Conservation (phyloP, 2,113 vertebrate species). For the Gracilinanus agilis region DNA sequence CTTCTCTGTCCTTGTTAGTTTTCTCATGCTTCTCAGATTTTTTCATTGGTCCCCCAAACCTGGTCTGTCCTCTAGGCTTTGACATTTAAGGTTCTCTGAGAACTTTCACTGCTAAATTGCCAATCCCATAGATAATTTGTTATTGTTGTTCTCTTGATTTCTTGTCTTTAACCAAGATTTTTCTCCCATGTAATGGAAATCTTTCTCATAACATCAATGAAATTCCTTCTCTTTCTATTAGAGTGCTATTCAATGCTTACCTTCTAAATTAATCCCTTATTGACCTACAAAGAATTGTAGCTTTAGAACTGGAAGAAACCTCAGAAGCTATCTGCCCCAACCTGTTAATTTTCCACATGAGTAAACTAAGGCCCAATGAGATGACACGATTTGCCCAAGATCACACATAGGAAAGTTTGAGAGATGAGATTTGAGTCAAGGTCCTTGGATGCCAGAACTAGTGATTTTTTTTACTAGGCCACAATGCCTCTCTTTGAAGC, state of each 20-base stretch:
- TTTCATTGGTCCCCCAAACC: not conserved
- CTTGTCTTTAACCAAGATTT: not conserved
- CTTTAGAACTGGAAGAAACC: no score
- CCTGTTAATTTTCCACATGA: no score
- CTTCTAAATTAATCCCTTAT: slow-evolving; percentile 7
- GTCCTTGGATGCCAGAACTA: no score
- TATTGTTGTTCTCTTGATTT: not conserved
- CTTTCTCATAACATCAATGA: not conserved
- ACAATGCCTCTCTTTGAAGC: no score
- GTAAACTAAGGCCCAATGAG: no score
- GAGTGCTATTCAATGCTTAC: not conserved
- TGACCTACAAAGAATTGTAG: not conserved
- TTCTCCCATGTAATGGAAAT: not conserved
- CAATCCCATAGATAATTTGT: not conserved
- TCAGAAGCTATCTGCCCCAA: no score
- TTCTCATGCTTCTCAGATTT: not conserved
- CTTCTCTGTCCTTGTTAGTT: not conserved
- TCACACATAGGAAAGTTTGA: no score
- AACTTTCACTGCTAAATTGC: not conserved
- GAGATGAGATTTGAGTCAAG: no score
- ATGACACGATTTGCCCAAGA: no score
- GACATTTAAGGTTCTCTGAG: not conserved
- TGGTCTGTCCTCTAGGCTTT: not conserved
- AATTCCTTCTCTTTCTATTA: slow-evolving; percentile 9
- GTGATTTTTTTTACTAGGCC: no score